Base-by-base conservation (phyloP, 2,888 invertebrate genomes). In the Alitta virens region DNA sequence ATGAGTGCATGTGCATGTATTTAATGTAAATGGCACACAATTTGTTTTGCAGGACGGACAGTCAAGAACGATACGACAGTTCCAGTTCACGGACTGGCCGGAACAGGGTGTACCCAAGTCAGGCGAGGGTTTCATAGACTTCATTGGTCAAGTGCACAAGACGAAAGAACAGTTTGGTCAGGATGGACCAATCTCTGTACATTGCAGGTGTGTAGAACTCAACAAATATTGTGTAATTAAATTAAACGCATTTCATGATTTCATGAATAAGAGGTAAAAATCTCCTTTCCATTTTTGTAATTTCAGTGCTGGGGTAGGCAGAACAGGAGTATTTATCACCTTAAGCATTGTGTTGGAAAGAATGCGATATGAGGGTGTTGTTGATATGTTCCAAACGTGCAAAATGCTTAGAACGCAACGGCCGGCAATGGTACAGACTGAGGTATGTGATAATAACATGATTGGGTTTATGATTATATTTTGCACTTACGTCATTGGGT, bases 161-260 rank as follows among this genome's bases (percentile, higher is more conserved):
- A 99, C 99, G 58, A 99, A 99, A 85, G 96, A 97, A 79, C 98
- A 99, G 83, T 99, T 99, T 82, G 99, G 99, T 5, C 97, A 97
- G 80, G 98, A 97, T 78, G 99, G 99, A 9, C 99, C 99, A 0
- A 99, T 99, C 68, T 94, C 97, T 55, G 98, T 98, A 26, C 97
- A 98, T 83, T 95, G 95, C 89, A 91, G 91, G 91, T 91, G 74
- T 67, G 74, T 60, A 9, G 7, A 23, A 16, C 24, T 49, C 3
- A n/a, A n/a, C n/a, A n/a, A n/a, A n/a, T n/a, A n/a, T n/a, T n/a
- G n/a, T n/a, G n/a, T n/a, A n/a, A n/a, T n/a, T n/a, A n/a, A n/a
- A n/a, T n/a, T n/a, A n/a, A n/a, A n/a, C n/a, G n/a, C n/a, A n/a
- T n/a, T n/a, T n/a, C n/a, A n/a, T n/a, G n/a, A n/a, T n/a, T n/a